Evolutionary conservation across 2,888 invertebrate species (phyloP).

Genomic region (Molanna angustata): DNA sequence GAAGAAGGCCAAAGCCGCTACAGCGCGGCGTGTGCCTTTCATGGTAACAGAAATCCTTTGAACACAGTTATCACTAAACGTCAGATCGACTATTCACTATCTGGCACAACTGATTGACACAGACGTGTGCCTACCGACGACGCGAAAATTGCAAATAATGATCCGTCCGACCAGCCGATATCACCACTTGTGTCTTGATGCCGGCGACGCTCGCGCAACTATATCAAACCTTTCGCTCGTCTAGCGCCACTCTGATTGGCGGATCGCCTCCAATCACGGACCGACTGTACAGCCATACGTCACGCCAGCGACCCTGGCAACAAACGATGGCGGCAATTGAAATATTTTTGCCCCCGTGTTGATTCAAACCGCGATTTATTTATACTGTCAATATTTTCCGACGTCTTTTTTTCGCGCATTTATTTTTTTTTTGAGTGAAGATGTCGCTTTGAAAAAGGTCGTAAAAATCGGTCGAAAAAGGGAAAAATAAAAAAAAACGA

Average conservation of each 20-base stretch:
- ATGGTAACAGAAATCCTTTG: slow-evolving; percentile 18
- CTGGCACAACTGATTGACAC: slow-evolving; percentile 26
- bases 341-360: neutral
- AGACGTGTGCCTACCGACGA: slow-evolving; percentile 20
- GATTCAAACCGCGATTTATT: neutral
- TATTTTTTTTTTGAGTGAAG: too few species aligned
- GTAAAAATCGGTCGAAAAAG: too few species aligned
- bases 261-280: slow-evolving; percentile 33
- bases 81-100: slow-evolving; percentile 11
- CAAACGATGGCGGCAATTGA: slow-evolving; percentile 12
- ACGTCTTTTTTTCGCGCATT: too few species aligned
- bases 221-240: slow-evolving; percentile 65
- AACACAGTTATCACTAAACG: slow-evolving; percentile 29
- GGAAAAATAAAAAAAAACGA: too few species aligned
- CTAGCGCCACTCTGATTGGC: slow-evolving; percentile 53
- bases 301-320: slow-evolving; percentile 20
- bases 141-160: slow-evolving; percentile 42
- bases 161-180: slow-evolving; percentile 60
- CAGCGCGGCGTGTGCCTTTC: slow-evolving; percentile 43
- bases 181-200: slow-evolving; percentile 61
- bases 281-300: slow-evolving; percentile 6
- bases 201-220: slow-evolving; percentile 59
- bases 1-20: slow-evolving; percentile 51
- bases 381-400: too few species aligned
- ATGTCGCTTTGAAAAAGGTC: too few species aligned